Base-by-base conservation (phyloP, 2,888 invertebrate genomes). In the Idaea straminata region DNA sequence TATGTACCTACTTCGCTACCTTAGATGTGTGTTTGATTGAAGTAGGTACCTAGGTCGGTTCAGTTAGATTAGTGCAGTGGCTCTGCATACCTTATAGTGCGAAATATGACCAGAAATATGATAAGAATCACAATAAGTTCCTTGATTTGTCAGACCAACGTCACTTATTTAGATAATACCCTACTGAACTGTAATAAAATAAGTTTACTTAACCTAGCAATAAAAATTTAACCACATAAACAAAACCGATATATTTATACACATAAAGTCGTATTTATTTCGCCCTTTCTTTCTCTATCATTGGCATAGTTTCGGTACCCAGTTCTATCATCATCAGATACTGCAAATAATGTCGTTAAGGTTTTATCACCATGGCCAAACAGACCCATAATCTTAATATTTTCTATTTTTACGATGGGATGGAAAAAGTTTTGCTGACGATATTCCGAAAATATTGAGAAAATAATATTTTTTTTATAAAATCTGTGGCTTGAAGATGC, bases 381-480 rank as follows among this genome's bases (percentile, higher is more conserved):
- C 66, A 66, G 61, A 63, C 7, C 47, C 47, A 47, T 47, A 47
- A 47, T 63, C 64, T 69, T 69, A 70, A 72, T 70, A 74, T 72
- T 66, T 68, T 61, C 71, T 68, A 71, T 64, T 74, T 76, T 78
- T 77, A 79, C 69, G 72, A 76, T 63, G 65, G 64, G 65, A 67
- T 47, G 10, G 47, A 64, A 69, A 69, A 73, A 70, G 66, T 73
- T 72, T 65, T 64, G 66, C 69, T 69, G 64, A 38, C 64, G 69
- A 72, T 62, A 61, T 57, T 64, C 64, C 64, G 69, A 67, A 64
- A 62, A 66, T 72, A 65, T 71, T 65, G 67, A 66, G 67, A 68
- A 71, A 71, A 73, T 71, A 68, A 70, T 72, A 68, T 62, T 77
- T 77, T 77, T 77, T 79, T 77, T 77, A 76, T 79, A 79, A 82